Percentiles rank a stretch among this genome's conserved stretches.
These are phyloP conservation scores for Linepithema humile DNA, from an alignment of 1,140 invertebrate genomes.

Conservation along the genomic window DNA sequence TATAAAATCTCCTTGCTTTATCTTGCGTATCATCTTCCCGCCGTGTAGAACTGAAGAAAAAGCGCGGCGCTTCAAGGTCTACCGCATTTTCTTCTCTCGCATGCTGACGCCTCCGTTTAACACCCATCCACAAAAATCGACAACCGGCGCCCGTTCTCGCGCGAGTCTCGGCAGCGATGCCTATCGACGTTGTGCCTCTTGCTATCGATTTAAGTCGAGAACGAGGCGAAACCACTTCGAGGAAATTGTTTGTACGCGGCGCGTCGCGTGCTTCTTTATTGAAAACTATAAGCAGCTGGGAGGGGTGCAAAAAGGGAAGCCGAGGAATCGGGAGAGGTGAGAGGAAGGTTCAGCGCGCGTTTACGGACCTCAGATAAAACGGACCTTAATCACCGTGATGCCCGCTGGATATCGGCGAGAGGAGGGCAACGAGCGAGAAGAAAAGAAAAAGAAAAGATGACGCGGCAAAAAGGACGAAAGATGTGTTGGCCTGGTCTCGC, in stretches of 20 bases:
- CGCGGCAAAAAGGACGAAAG: slow-evolving; percentile 48
- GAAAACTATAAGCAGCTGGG: slow-evolving; percentile 60
- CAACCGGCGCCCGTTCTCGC: slow-evolving; percentile 27
- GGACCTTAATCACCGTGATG: slow-evolving; percentile 57
- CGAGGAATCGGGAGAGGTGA: background rate
- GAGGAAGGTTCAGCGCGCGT: background rate
- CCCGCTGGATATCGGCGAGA: background rate
- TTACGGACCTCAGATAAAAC: slow-evolving; percentile 47
- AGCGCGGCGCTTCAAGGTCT: slow-evolving; percentile 46
- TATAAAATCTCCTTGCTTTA: slow-evolving; percentile 31
- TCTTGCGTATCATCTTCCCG: slow-evolving; percentile 16
- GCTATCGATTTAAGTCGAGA: slow-evolving; percentile 48
- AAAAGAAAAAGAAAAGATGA: slow-evolving; percentile 3
- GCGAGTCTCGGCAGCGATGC: background rate
- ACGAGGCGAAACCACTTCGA: slow-evolving; percentile 20
- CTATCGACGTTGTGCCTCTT: slow-evolving; percentile 41
- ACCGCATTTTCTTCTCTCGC: slow-evolving; percentile 49
- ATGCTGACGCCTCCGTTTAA: slow-evolving; percentile 50
- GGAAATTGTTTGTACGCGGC: slow-evolving; percentile 39
- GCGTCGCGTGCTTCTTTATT: slow-evolving; percentile 70
- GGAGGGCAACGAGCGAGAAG: background rate
- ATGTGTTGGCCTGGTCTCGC: slow-evolving; percentile 49
- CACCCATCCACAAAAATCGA: slow-evolving; percentile 51
- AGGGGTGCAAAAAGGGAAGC: background rate
- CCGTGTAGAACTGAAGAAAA: slow-evolving; percentile 32